Evolutionary conservation across 2,113 vertebrate genomes (phyloP).

Genomic region (Oryzias javanicus): DNA sequence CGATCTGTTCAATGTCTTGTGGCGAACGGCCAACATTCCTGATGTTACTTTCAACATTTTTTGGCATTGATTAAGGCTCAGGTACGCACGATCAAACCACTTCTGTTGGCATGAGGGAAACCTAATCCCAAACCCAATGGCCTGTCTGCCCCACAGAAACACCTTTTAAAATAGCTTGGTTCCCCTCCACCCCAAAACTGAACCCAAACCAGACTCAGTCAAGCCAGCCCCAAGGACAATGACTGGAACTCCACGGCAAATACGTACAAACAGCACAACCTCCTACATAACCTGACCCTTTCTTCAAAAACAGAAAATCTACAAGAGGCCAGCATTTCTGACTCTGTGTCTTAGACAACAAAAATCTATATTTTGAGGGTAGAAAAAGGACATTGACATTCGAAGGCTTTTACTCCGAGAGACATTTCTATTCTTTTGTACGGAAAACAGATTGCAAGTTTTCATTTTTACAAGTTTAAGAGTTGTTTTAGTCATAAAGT

Average conservation of each 20-base stretch:
- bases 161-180: slow-evolving; percentile 57
- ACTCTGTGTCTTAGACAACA: not conserved
- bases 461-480: too few relatives aligned
- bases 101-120: slow-evolving; percentile 70
- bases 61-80: slow-evolving; percentile 70
- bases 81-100: slow-evolving; percentile 69
- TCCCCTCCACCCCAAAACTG: slow-evolving; percentile 30
- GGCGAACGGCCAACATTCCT: slow-evolving; percentile 55
- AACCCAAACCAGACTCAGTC: slow-evolving; percentile 41
- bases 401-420: too few relatives aligned
- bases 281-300: slow-evolving; percentile 31
- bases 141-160: slow-evolving; percentile 50
- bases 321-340: not conserved
- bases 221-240: slow-evolving; percentile 36
- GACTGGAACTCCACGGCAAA: slow-evolving; percentile 48
- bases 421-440: too few relatives aligned
- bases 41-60: slow-evolving; percentile 58
- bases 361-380: too few relatives aligned
- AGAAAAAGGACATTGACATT: too few relatives aligned
- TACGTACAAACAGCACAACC: slow-evolving; percentile 52
- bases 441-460: too few relatives aligned
- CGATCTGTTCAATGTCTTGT: slow-evolving; percentile 61
- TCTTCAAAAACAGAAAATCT: slow-evolving; percentile 23
- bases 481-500: too few relatives aligned
- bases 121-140: slow-evolving; percentile 50